Base-by-base conservation (phyloP, 2,797 vertebrate species). In the Anniella stebbinsi region DNA sequence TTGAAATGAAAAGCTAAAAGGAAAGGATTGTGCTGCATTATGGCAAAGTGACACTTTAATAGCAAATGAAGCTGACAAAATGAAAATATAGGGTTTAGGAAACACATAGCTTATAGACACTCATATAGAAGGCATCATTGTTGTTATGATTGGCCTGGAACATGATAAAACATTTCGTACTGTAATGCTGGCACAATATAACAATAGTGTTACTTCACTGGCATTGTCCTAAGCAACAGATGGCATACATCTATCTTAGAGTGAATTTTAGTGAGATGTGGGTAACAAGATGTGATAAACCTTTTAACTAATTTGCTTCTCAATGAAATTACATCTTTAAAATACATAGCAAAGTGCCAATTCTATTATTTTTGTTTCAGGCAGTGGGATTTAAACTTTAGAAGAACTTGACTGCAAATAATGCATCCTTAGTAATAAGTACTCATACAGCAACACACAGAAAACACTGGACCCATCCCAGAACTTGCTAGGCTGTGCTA, bases 51-150 rank as follows among this genome's bases (percentile, higher is more conserved):
- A 80, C 30, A 67, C 17, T 81, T 86, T 57, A 88, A 81, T 21
- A 36, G 60, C 45, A 87, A n/a, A 78, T 41, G 67, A 75, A 36
- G 36, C 0, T 63, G 73, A 85, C 77, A 90, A 60, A 60, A 57
- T 83, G 90, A 73, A 92, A 95, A 92, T 10, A 80, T 15, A 67
- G 73, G 30, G 0, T 92, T 93, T 9, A 30, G 70, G 36, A 91
- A 92, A 84, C 88, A 33, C 86, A 87, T 80, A 66, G 41, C 80
- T 77, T 70, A 90, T 51, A 93, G 30, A 54, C 88, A 88, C 82
- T 89, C 87, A 38, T 88, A 93, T 66, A 91, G 93, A 89, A 94
- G 93, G 90, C 69, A n/a, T 1, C 36, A 15, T 86, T 94, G 91
- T 93, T 86, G 85, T 80, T 57, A 72, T 33, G 41, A 41, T n/a